Conservation (phyloP, 2,113 vertebrate species). For the Nothocercus nigrocapillus region DNA sequence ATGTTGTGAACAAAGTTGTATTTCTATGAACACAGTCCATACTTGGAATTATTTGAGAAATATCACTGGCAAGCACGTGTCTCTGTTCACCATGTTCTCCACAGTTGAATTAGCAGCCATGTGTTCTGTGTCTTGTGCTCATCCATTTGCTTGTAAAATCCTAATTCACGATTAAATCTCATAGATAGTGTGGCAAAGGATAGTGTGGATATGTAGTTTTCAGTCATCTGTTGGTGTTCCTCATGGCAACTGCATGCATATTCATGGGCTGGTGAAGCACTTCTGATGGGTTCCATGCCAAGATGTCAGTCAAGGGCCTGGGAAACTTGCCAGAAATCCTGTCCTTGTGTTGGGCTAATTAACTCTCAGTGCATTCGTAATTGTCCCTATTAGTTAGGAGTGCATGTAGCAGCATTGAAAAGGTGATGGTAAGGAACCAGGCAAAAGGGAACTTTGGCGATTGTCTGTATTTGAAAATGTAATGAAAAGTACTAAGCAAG, state of each 20-base stretch:
- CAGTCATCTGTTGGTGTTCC: background rate
- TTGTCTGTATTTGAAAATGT: background rate
- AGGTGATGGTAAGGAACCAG: background rate
- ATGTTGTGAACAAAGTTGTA: background rate
- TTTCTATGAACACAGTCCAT: background rate
- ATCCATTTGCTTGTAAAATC: background rate
- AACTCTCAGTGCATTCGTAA: conserved; percentile 14
- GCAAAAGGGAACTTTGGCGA: background rate
- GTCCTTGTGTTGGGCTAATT: conserved; percentile 25
- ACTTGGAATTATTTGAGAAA: background rate
- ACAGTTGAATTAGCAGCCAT: background rate
- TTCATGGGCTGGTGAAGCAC: background rate
- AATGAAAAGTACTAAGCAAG: background rate
- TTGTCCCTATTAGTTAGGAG: conserved; percentile 8
- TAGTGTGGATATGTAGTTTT: background rate
- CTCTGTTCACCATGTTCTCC: background rate
- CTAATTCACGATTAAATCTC: background rate
- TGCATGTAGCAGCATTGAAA: background rate
- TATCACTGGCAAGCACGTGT: background rate
- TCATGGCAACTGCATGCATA: background rate
- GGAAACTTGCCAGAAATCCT: conserved; percentile 34
- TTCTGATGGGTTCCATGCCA: conserved; percentile 42
- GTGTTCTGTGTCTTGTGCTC: background rate
- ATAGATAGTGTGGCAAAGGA: background rate
- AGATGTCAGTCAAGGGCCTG: conserved; percentile 33